These are phyloP conservation scores for Hesperia comma DNA, from an alignment of 2,888 invertebrate genomes.

Conservation along the genomic window DNA sequence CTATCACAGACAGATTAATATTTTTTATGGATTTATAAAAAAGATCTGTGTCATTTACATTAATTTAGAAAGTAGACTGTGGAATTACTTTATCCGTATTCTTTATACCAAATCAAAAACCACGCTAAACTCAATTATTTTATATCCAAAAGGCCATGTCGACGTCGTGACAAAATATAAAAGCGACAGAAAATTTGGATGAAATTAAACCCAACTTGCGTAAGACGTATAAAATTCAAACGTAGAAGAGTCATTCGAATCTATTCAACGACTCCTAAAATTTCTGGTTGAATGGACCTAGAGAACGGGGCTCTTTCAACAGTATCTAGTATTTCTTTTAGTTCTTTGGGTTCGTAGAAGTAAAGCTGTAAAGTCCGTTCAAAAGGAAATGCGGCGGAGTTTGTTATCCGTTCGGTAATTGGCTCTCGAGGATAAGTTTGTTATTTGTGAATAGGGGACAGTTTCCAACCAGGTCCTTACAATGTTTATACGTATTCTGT, in stretches of 20 bases:
- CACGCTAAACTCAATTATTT: too few relatives aligned
- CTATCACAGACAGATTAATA: too few relatives aligned
- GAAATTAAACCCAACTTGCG: too few relatives aligned
- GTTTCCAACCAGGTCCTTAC: constrained; percentile 1
- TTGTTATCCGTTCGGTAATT: constrained; percentile 23
- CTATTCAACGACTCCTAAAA: background rate
- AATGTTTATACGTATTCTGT: background rate
- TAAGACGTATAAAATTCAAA: too few relatives aligned
- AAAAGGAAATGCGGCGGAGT: constrained; percentile 19
- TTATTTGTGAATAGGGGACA: background rate
- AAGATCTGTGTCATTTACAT: too few relatives aligned
- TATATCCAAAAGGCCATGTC: too few relatives aligned
- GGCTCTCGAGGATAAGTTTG: constrained; percentile 12
- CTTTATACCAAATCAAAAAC: too few relatives aligned
- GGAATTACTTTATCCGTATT: too few relatives aligned
- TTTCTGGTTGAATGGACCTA: constrained; percentile 1
- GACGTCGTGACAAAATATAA: too few relatives aligned
- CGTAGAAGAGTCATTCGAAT: background rate
- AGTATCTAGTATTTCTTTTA: background rate
- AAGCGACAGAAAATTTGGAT: too few relatives aligned
- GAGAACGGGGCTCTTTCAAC: background rate
- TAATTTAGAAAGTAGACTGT: too few relatives aligned
- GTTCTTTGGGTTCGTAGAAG: background rate
- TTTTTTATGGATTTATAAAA: too few relatives aligned
- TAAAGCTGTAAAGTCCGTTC: constrained; percentile 13